Percentiles rank a stretch among this genome's conserved stretches.
phyloP scores from a whole-genome alignment of 2,888 invertebrate genomes.

The Hesperia comma region DNA sequence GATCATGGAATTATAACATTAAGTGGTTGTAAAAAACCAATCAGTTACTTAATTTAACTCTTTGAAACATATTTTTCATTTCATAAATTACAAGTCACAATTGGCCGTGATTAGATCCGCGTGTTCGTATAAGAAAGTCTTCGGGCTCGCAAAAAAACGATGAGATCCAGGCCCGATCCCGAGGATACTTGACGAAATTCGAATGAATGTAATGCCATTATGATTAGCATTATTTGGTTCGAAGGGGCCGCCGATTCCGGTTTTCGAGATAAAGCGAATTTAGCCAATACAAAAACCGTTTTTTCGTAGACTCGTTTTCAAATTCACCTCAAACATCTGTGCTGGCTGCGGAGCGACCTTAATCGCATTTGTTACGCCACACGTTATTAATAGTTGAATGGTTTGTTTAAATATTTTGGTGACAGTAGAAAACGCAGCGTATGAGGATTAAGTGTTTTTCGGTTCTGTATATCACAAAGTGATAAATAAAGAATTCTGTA shows the following conservation, averaged over 20 bases:
- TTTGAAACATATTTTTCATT: slow-evolving; percentile 41
- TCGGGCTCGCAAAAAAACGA: slow-evolving; percentile 63
- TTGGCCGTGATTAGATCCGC: slow-evolving; percentile 65
- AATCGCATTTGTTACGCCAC: slow-evolving; percentile 80
- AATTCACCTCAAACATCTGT: slow-evolving; percentile 77
- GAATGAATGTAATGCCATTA: slow-evolving; percentile 83
- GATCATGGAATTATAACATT: background rate
- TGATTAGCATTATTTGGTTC: slow-evolving; percentile 80
- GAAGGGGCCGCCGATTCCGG: slow-evolving; percentile 78
- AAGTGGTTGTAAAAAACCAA: background rate
- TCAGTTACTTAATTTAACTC: background rate
- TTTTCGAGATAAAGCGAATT: slow-evolving; percentile 79
- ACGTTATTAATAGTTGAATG: slow-evolving; percentile 75
- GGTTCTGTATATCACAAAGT: slow-evolving; percentile 38
- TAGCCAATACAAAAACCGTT: slow-evolving; percentile 68
- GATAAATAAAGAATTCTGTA: too few species aligned
- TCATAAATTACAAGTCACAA: slow-evolving; percentile 57
- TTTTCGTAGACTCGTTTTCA: slow-evolving; percentile 64
- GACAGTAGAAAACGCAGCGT: slow-evolving; percentile 48
- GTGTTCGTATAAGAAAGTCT: slow-evolving; percentile 69
- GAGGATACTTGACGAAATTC: slow-evolving; percentile 78
- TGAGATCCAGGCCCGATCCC: slow-evolving; percentile 64
- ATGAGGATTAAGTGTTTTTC: slow-evolving; percentile 25
- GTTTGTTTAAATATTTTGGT: slow-evolving; percentile 77
- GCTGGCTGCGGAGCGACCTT: slow-evolving; percentile 64